These are phyloP conservation scores for Tragelaphus imberbis DNA, from an alignment of 2,113 vertebrate genomes.

Conservation along the genomic window DNA sequence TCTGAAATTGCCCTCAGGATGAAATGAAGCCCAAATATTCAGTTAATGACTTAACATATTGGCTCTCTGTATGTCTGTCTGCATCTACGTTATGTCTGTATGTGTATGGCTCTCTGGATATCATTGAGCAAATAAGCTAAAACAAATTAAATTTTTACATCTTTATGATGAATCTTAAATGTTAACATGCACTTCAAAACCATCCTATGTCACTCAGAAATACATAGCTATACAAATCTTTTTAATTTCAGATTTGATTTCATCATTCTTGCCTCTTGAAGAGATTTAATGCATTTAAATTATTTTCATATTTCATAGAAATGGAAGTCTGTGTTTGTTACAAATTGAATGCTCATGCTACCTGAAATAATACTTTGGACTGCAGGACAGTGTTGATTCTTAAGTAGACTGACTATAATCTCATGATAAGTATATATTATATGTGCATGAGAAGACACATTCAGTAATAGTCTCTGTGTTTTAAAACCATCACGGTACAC, in stretches of 20 bases:
- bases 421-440: background rate
- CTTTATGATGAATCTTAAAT: constrained; percentile 1
- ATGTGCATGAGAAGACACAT: constrained; percentile 14
- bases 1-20: constrained; percentile 18
- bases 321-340: background rate
- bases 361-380: constrained; percentile 57
- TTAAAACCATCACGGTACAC: constrained; percentile 51
- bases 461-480: constrained; percentile 65
- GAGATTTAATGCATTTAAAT: constrained; percentile 43
- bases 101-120: background rate
- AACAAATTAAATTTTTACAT: background rate
- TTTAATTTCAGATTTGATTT: constrained; percentile 20
- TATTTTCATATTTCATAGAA: background rate
- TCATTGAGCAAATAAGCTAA: constrained; percentile 17
- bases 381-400: constrained; percentile 74
- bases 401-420: constrained; percentile 51
- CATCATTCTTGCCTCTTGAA: constrained; percentile 48
- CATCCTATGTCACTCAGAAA: background rate
- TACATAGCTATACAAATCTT: background rate
- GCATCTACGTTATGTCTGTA: background rate
- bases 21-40: constrained; percentile 22
- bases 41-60: background rate
- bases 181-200: background rate
- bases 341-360: constrained; percentile 3
- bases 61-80: background rate